Evolutionary conservation across 2,113 vertebrate genomes (phyloP), one percentile per base, ranked within the genome.

Genomic region (Limanda limanda): DNA sequence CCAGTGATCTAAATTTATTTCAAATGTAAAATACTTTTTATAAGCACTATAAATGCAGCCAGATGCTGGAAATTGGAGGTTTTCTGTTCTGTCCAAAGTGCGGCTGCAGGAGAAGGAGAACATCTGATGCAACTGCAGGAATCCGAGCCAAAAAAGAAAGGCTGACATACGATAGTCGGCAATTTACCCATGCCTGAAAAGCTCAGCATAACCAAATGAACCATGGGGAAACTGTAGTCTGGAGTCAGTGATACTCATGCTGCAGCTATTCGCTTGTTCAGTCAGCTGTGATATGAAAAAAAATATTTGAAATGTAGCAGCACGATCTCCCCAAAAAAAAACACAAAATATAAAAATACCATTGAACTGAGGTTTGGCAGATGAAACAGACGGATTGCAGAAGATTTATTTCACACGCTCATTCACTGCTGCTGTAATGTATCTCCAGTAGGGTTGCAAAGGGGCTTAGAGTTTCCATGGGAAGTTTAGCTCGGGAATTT

Each of bases 371-470:
- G 15, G 42, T 74, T 65, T 67, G 31, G n/a, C 17, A 47, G 40
- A 2, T 17, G 55, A 48, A 71, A 27, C 58, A 56, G 27, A 60
- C 61, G 55, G 31, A 58, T 17, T 35, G 51, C 21, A 11, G 54
- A 56, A 4, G 54, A 69, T 64, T 62, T 71, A 55, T 64, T 66
- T 68, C 48, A 74, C 45, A 79, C 31, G 18, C 47, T 21, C 56
- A 1, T 61, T 66, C 52, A 47, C 60, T 76, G 51, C 59, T 37
- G 68, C 58, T 17, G 9, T 68, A 13, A 69, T 25, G 31, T 1
- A 18, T 73, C 65, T 79, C 25, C 21, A n/a, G n/a, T n/a, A n/a
- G n/a, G n/a, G n/a, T n/a, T n/a, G n/a, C n/a, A n/a, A n/a, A n/a
- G n/a, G n/a, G n/a, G n/a, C n/a, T n/a, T n/a, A n/a, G n/a, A n/a